A percentile compares a stretch with the other conserved stretches of the same genome.
Conservation (phyloP, 2,113 vertebrate species). For the Grammomys surdaster region DNA sequence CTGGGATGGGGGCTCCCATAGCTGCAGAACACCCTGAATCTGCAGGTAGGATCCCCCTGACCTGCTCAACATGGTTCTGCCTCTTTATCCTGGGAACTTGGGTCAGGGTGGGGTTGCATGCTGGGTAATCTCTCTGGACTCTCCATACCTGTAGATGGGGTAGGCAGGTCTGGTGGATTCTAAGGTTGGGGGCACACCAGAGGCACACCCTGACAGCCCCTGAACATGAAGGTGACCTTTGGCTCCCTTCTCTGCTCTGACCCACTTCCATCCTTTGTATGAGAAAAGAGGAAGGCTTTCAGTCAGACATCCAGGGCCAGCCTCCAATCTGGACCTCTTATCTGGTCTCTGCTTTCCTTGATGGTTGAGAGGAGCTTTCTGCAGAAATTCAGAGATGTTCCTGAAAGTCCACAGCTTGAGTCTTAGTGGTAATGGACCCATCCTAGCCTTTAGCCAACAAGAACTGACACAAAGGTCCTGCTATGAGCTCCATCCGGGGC, state of each 20-base stretch:
- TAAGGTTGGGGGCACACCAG: neutral
- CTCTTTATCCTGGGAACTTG: neutral
- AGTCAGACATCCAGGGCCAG: neutral
- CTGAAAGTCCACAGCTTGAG: neutral
- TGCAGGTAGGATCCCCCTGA: neutral
- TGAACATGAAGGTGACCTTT: neutral
- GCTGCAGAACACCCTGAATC: neutral
- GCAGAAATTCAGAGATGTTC: neutral
- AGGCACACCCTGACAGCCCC: neutral
- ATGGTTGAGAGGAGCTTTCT: neutral
- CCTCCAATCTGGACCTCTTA: neutral
- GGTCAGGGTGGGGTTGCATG: neutral
- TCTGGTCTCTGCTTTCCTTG: neutral
- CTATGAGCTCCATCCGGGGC: neutral
- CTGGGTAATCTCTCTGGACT: neutral
- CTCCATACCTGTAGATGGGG: neutral
- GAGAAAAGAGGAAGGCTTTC: too few relatives aligned
- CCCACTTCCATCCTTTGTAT: neutral
- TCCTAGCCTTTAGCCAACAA: neutral
- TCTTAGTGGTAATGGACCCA: neutral
- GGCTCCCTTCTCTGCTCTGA: neutral
- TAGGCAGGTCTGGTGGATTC: neutral
- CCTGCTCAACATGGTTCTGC: neutral
- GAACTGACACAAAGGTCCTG: neutral
- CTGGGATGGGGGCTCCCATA: accelerated